Conservation (phyloP, 2,797 vertebrate genomes). For the Typhlichthys eigenmanni region DNA sequence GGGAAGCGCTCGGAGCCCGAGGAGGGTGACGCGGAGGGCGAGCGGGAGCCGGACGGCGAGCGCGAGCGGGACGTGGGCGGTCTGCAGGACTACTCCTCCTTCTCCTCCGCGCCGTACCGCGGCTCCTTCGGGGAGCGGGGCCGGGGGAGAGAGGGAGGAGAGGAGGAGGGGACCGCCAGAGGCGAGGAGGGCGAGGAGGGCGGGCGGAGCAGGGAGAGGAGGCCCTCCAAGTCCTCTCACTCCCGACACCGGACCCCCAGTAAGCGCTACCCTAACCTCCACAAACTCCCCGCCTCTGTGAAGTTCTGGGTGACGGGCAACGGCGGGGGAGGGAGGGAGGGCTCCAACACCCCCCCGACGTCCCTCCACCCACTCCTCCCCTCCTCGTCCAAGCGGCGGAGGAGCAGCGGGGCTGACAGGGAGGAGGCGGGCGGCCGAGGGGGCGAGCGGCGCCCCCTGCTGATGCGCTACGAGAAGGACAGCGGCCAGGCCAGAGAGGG, state of each 20-base stretch:
- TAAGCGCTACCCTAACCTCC: constrained; percentile 80
- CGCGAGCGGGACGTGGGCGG: constrained; percentile 71
- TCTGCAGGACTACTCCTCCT: constrained; percentile 76
- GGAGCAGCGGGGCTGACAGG: constrained; percentile 72
- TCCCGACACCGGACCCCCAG: constrained; percentile 64
- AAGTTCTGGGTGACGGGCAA: constrained; percentile 81
- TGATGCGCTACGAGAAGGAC: constrained; percentile 79
- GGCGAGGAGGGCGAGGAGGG: constrained; percentile 45
- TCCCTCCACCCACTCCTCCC: constrained; percentile 77
- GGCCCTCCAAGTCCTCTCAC: constrained; percentile 66
- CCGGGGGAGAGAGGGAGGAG: constrained; percentile 64
- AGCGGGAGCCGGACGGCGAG: constrained; percentile 75
- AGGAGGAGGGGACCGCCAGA: constrained; percentile 68
- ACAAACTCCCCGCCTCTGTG: constrained; percentile 81
- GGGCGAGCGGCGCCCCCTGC: constrained; percentile 77
- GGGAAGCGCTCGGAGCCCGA: constrained; percentile 78
- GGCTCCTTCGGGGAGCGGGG: constrained; percentile 76
- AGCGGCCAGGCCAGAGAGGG: constrained; percentile 80
- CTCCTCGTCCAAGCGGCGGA: constrained; percentile 68
- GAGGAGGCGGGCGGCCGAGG: constrained; percentile 63
- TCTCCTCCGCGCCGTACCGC: constrained; percentile 75
- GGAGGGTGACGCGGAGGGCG: constrained; percentile 77
- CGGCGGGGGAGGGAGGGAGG: constrained; percentile 51
- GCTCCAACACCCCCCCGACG: constrained; percentile 68
- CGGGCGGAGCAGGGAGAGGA: constrained; percentile 70